Base-by-base conservation (phyloP, 53 echinoderm and acorn worm species). In the Echinarachnius parma region DNA sequence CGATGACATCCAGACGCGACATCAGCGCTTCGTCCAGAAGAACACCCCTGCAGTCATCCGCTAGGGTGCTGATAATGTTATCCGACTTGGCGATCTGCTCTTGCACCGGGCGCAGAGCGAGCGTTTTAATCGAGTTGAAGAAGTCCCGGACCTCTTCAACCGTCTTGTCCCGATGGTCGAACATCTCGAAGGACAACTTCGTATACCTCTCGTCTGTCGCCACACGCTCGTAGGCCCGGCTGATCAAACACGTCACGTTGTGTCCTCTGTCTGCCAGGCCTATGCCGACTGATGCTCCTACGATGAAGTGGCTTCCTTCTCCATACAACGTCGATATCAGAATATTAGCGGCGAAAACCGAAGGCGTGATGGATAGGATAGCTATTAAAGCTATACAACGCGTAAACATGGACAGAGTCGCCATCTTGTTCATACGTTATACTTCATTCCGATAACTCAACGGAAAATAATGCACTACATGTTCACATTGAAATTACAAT, bases 281-380 rank as follows among this genome's bases (percentile, higher is more conserved):
- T 34, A 75, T 54, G 2, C 60, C 82, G 19, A 82, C 58, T 34
- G 64, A 21, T 15, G 82, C 53, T 11, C 82, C 82, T 4, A 48
- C 64, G 35, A 75, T 42, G 48, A 82, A 82, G 48, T 82, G 82
- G 34, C 82, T 82, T 2, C 82, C 82, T 4, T 62, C 62, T 2
- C 62, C 62, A 36, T 62, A 62, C 11, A 62, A 1, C 1, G 35
- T 19, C 15, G 62, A 62, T 13, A 62, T 22, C 36, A 62, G 36
- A 25, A 62, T 39, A 62, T 62, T 62, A 24, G 24, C 34, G 36
- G 36, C 25, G 24, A 5, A 25, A 36, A 25, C 62, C 16, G 13
- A 19, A n/a, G 31, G 29, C 20, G n/a, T n/a, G n/a, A n/a, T n/a
- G n/a, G n/a, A n/a, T n/a, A n/a, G n/a, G n/a, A n/a, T n/a, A n/a